Base-by-base conservation (phyloP, 1,140 invertebrate species). In the Atta colombica region DNA sequence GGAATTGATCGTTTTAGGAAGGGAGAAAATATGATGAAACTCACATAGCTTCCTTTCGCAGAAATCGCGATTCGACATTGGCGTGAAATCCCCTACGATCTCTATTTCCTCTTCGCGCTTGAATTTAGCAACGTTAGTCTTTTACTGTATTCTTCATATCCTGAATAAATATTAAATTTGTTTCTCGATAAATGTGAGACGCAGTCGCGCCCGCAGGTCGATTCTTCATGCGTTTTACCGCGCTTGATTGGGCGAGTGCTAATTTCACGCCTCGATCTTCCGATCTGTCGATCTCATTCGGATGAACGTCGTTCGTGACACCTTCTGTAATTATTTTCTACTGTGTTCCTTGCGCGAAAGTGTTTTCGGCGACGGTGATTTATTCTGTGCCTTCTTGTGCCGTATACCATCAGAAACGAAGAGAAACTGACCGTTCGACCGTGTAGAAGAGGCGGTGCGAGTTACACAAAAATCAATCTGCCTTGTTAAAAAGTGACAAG, bases 341-440 rank as follows among this genome's bases (percentile, higher is more conserved):
- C n/a, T 51, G 3, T 35, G 75, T 10, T 72, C 55, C n/a, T 60
- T 21, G 14, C 45, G 12, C 21, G 8, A 28, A 58, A 51, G 28
- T 5, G 60, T 86, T 86, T 88, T 89, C 72, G 88, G 74, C 69
- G 63, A 77, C 81, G 45, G 61, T 60, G 35, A 75, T 51, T 78
- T 86, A 71, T 86, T 61, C 55, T 39, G 88, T 87, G 85, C 81
- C 88, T 51, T 12, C 71, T 53, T 51, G 87, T 89, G 5, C 82
- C 87, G 53, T 31, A 87, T 78, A 89, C 87, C 86, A 66, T 89
- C 74, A 45, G 5, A 28, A 45, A 3, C n/a, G 28, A 71, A 53
- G 89, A 90, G 89, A 90, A 90, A 90, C 85, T 69, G 88, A 82
- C 55, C 65, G 88, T 21, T 89, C 85, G 81, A 90, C 72, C 89